These are phyloP conservation scores for Gastracanthus pulcherrimus DNA, from an alignment of 2,888 invertebrate species.

Conservation along the genomic window DNA sequence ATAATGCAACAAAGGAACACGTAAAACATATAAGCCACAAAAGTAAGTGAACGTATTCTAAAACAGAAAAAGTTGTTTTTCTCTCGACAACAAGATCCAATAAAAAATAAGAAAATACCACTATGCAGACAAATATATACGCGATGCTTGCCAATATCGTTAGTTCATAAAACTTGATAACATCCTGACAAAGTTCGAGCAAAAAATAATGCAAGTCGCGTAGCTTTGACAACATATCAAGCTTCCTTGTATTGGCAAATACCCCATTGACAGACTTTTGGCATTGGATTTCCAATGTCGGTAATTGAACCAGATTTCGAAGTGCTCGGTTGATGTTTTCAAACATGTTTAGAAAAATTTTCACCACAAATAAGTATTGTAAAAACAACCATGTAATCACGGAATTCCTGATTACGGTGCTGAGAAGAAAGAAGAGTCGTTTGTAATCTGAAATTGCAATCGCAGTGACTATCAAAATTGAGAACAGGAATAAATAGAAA, in stretches of 20 bases:
- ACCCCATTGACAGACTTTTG: neutral
- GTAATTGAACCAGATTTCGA: neutral
- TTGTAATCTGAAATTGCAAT: neutral
- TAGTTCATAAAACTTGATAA: constrained; percentile 21
- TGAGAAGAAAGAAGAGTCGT: neutral
- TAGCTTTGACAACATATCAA: neutral
- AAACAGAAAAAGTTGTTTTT: neutral
- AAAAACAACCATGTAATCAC: constrained; percentile 18
- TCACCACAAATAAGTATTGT: constrained; percentile 12
- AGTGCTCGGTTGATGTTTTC: constrained; percentile 9
- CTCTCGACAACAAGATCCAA: constrained; percentile 16
- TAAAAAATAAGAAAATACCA: constrained; percentile 18
- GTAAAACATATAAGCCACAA: neutral
- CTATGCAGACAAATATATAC: constrained; percentile 9
- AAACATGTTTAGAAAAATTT: neutral
- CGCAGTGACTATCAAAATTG: neutral
- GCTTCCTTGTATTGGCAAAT: neutral
- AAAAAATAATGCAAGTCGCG: constrained; percentile 10
- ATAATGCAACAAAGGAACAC: neutral
- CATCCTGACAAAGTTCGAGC: constrained; percentile 2
- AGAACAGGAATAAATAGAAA: neutral
- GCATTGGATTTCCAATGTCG: neutral
- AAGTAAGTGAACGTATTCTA: constrained; percentile 16
- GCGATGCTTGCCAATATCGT: neutral
- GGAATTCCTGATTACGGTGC: neutral